phyloP scores from a whole-genome alignment of 2,888 invertebrate species.

The Laothoe populi region DNA sequence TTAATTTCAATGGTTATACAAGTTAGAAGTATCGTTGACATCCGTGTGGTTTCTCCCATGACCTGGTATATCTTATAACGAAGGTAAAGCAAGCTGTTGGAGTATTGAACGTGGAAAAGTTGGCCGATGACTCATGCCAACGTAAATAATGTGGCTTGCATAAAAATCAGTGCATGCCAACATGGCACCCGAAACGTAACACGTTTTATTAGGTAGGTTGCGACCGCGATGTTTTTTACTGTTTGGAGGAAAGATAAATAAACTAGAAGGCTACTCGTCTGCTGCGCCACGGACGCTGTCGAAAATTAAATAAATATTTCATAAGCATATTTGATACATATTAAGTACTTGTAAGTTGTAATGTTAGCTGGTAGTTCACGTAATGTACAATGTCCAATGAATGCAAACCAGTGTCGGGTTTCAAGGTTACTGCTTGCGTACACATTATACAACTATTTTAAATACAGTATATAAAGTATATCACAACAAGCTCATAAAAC shows the following conservation, averaged over 20 bases:
- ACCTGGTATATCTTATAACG: too few relatives aligned
- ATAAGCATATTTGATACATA: not conserved
- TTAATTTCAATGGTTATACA: too few relatives aligned
- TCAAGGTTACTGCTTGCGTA: constrained; percentile 5
- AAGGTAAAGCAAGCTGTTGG: too few relatives aligned
- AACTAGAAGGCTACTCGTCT: too few relatives aligned
- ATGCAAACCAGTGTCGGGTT: constrained; percentile 17
- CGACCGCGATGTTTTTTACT: not conserved
- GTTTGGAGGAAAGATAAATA: too few relatives aligned
- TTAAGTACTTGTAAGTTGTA: not conserved
- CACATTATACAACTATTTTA: not conserved
- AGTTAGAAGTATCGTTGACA: too few relatives aligned
- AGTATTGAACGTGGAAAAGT: not conserved
- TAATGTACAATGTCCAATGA: constrained; percentile 16
- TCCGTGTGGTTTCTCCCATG: too few relatives aligned
- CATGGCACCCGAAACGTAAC: not conserved
- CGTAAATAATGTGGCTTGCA: constrained; percentile 3
- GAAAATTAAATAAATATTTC: too few relatives aligned
- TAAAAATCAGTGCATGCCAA: not conserved
- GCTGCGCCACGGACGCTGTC: too few relatives aligned
- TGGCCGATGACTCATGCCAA: not conserved
- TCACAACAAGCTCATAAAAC: too few relatives aligned
- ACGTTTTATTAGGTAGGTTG: not conserved
- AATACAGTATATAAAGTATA: not conserved
- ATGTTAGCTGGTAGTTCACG: not conserved